Percentiles rank a stretch among this genome's conserved stretches.
Conservation (phyloP, 2,888 invertebrate genomes). For the Phyllotreta cruciferae region DNA sequence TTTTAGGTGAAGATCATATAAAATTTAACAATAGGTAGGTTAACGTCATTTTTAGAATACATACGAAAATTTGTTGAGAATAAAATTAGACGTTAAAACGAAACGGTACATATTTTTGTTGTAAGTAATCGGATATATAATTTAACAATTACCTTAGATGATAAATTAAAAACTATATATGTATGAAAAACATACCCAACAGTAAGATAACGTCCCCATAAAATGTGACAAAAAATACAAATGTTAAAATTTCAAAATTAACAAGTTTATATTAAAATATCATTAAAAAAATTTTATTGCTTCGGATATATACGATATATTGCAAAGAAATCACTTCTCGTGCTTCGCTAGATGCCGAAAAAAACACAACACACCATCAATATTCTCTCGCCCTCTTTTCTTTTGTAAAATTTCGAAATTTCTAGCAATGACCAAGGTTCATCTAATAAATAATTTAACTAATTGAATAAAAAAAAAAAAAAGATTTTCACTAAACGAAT, state of each 20-base stretch:
- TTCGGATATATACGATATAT: constrained; percentile 45
- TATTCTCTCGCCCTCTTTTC: constrained; percentile 4
- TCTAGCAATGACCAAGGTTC: constrained; percentile 12
- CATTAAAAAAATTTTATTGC: constrained; percentile 45
- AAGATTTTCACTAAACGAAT: constrained; percentile 33
- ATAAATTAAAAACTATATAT: constrained; percentile 48
- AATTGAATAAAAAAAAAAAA: constrained; percentile 24
- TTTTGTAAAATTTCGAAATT: neutral
- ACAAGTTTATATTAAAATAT: constrained; percentile 42
- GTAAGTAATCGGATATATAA: constrained; percentile 29
- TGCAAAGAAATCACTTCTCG: constrained; percentile 29
- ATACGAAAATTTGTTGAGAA: neutral
- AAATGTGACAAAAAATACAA: constrained; percentile 47
- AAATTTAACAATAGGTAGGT: too few species aligned
- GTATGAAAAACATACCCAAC: constrained; percentile 53
- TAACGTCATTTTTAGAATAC: too few species aligned
- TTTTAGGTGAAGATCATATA: too few species aligned
- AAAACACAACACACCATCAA: neutral
- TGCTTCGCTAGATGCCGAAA: neutral
- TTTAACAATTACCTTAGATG: constrained; percentile 48
- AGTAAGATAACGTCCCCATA: constrained; percentile 49
- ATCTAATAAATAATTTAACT: constrained; percentile 39
- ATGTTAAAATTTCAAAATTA: constrained; percentile 46
- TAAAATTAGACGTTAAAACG: constrained; percentile 1
- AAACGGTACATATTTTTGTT: neutral